phyloP scores from a whole-genome alignment of 2,113 vertebrate genomes.

The Cavia porcellus region DNA sequence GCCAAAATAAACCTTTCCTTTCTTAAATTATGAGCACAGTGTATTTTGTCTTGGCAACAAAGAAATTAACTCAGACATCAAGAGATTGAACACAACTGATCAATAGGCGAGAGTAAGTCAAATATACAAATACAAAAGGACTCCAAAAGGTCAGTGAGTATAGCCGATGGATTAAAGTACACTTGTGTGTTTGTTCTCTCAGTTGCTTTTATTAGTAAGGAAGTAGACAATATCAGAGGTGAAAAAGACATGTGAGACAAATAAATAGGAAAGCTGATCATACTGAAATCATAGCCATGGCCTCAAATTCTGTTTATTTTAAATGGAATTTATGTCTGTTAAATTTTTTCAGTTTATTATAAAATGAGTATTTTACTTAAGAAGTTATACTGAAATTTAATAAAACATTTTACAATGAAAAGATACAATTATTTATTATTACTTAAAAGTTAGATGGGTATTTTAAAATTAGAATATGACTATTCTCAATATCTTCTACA shows the following conservation, averaged over 20 bases:
- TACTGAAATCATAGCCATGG: background rate
- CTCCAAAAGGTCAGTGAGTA: background rate
- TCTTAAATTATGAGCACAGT: background rate
- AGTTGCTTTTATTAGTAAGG: background rate
- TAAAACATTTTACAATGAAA: background rate
- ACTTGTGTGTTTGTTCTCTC: background rate
- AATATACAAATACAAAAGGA: background rate
- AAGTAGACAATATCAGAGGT: background rate
- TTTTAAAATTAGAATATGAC: conserved; percentile 13
- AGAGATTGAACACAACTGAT: background rate
- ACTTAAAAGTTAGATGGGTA: background rate
- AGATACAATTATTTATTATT: background rate
- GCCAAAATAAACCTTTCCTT: background rate
- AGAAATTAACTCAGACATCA: background rate
- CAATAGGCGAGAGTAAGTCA: background rate
- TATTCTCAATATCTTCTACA: background rate
- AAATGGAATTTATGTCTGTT: background rate
- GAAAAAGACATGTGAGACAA: background rate
- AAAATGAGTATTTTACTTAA: background rate
- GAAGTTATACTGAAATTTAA: conserved; percentile 27
- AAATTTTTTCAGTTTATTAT: background rate
- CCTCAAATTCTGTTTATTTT: conserved; percentile 19
- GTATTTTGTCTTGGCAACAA: background rate
- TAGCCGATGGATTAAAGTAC: background rate
- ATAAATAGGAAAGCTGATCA: background rate